Evolutionary conservation across 2,113 vertebrate species (phyloP).

Genomic region (Astatoreochromis straeleni): DNA sequence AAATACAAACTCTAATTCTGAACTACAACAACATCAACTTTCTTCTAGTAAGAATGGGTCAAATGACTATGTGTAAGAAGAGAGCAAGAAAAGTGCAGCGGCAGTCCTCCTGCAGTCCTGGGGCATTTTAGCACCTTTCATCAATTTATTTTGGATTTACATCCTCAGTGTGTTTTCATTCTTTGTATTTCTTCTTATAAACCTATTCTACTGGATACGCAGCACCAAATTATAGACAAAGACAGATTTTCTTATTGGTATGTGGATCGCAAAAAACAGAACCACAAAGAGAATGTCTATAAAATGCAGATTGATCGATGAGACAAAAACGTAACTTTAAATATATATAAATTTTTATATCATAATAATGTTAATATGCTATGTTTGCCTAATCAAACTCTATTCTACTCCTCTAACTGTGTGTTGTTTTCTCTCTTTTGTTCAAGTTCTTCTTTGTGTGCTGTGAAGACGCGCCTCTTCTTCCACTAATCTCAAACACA

Average conservation of each 20-base stretch:
- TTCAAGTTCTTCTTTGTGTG: neutral
- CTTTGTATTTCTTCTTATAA: neutral
- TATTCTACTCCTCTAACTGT: neutral
- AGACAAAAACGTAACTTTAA: neutral
- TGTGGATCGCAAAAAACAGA: neutral
- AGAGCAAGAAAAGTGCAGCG: neutral
- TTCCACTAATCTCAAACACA: neutral
- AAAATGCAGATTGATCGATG: neutral
- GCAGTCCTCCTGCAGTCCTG: neutral
- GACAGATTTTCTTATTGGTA: neutral
- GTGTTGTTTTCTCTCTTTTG: neutral
- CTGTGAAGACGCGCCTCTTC: neutral
- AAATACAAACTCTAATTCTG: neutral
- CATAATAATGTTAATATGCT: neutral
- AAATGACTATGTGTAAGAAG: neutral
- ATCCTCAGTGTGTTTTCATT: neutral
- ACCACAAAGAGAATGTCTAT: neutral
- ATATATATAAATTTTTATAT: neutral
- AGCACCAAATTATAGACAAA: neutral
- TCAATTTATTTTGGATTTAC: neutral
- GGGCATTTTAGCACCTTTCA: neutral
- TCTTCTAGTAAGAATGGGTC: neutral
- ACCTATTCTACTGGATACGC: neutral
- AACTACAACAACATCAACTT: neutral
- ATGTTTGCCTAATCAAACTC: neutral